Evolutionary conservation across 2,797 vertebrate species (phyloP).

Genomic region (Galagoides demidoff): DNA sequence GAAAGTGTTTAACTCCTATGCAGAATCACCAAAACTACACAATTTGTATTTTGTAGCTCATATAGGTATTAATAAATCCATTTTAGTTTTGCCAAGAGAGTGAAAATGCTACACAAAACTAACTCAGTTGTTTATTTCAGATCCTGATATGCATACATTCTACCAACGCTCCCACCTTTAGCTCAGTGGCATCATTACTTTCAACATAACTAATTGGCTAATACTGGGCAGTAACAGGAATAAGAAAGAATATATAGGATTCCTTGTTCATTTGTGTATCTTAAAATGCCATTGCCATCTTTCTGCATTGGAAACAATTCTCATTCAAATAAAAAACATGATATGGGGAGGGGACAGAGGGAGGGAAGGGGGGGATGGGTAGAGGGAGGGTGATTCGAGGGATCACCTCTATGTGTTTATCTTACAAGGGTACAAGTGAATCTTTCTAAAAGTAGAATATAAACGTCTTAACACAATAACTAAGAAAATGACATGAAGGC

Average conservation of each 20-base stretch:
- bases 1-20: not conserved
- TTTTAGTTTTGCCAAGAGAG: not conserved
- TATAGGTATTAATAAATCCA: not conserved
- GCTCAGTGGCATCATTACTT: not conserved
- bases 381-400: no score
- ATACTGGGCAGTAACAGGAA: not conserved
- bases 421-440: no score
- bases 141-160: not conserved
- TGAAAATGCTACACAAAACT: not conserved
- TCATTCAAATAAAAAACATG: not conserved
- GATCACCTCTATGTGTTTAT: no score
- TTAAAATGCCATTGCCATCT: not conserved
- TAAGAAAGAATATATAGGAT: not conserved
- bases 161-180: not conserved
- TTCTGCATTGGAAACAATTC: not conserved
- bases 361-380: no score
- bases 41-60: not conserved
- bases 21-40: not conserved
- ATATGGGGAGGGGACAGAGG: no score
- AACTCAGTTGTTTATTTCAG: not conserved
- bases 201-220: not conserved
- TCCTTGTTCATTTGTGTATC: not conserved
- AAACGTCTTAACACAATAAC: no score
- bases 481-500: no score
- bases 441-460: no score